Evolutionary conservation across 2,888 invertebrate genomes (phyloP), one percentile per base, ranked within the genome.

Genomic region (Craniophora ligustri): DNA sequence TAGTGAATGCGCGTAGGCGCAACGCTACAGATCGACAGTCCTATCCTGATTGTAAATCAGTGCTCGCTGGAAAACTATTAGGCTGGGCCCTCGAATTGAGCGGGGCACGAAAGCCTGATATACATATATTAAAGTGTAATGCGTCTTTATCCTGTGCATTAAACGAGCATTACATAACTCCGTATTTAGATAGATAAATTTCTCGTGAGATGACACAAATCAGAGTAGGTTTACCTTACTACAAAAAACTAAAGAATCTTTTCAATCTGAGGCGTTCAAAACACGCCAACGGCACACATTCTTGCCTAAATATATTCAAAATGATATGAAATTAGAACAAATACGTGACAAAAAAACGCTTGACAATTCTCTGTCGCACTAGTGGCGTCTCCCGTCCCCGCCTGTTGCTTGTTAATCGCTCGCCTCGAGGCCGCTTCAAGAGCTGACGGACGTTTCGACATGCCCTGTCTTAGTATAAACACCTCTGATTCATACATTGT

Each of bases 1-100:
- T 88, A 86, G 86, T 82, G 76, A 73, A 65, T 68, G 73, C 81
- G 91, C 90, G 91, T 92, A 85, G 92, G 92, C 89, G 91, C 85
- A 82, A 73, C 69, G 82, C 81, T 78, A 76, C 82, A 86, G 89
- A 92, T 91, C 92, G 91, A 90, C 91, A 89, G 86, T 72, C 82
- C 86, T 84, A 86, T 86, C 85, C 88, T 88, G 92, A 92, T 92
- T 92, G 89, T 92, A 93, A 92, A 92, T 92, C 92, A 91, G 90
- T 81, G 78, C 82, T 76, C 78, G 78, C 75, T 75, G 70, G 79
- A 74, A 79, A 81, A 83, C 82, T 82, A 82, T 83, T 83, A 81
- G 72, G 76, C 72, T 72, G 68, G 65, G 69, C 67, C 68, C 62
- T 72, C 68, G 70, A 70, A 75, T 69, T 63, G 68, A 71, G 72